Percentiles rank a stretch among this genome's conserved stretches.
These are phyloP conservation scores for Gnathonemus echidnorhynchus DNA, from an alignment of 2,113 vertebrate genomes.

Conservation along the genomic window DNA sequence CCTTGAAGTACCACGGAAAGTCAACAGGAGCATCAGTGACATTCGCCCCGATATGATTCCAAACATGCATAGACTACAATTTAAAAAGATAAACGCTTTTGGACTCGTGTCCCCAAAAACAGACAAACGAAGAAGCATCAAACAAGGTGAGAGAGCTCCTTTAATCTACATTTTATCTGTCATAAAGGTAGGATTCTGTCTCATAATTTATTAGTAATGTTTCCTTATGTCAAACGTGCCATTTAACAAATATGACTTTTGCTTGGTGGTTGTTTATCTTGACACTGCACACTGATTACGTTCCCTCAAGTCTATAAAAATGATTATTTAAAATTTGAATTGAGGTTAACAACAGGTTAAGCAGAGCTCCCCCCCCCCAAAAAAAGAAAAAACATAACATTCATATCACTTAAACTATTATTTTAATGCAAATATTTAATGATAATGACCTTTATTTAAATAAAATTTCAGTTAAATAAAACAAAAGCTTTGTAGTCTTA, in stretches of 20 bases:
- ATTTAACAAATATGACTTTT: not conserved
- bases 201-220: not conserved
- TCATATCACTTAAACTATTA: not conserved
- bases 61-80: constrained; percentile 62
- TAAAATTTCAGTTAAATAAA: too few relatives aligned
- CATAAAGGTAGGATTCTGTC: not conserved
- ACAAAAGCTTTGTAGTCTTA: too few relatives aligned
- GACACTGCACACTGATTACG: not conserved
- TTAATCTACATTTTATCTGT: not conserved
- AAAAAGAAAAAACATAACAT: not conserved
- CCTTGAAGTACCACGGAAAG: constrained; percentile 58
- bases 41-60: constrained; percentile 48
- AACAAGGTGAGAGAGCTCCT: constrained; percentile 64
- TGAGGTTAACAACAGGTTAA: not conserved
- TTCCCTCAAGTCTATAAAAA: not conserved
- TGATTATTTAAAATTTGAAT: not conserved
- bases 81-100: constrained; percentile 66
- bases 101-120: constrained; percentile 69
- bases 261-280: not conserved
- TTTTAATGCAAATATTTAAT: not conserved
- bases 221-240: not conserved
- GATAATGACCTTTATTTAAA: too few relatives aligned
- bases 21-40: constrained; percentile 32
- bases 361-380: not conserved
- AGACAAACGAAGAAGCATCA: constrained; percentile 47